Conservation (phyloP, 2,797 vertebrate genomes). For the Prunella strophiata region DNA sequence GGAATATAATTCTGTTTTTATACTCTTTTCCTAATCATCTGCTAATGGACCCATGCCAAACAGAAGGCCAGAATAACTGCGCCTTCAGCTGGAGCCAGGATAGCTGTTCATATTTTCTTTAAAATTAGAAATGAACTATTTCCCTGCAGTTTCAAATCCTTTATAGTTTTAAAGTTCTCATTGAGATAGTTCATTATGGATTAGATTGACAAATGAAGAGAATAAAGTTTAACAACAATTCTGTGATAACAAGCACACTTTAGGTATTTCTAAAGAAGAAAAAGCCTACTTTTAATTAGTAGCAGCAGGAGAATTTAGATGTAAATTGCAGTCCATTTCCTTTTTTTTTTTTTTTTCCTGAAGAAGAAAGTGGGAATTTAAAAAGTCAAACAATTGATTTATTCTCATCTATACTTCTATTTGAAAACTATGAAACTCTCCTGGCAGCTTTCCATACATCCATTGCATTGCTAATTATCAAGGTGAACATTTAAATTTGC, state of each 20-base stretch:
- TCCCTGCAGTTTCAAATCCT: neutral
- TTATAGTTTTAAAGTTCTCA: neutral
- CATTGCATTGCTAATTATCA: slow-evolving; percentile 44
- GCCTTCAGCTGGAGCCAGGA: neutral
- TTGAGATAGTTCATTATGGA: neutral
- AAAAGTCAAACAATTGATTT: slow-evolving; percentile 30
- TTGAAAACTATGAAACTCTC: slow-evolving; percentile 54
- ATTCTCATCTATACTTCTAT: slow-evolving; percentile 64
- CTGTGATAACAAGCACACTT: neutral
- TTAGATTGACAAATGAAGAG: neutral
- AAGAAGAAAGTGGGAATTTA: neutral
- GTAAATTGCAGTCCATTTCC: neutral
- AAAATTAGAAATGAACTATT: neutral
- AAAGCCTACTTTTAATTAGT: neutral
- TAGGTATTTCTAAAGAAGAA: neutral
- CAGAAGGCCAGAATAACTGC: neutral
- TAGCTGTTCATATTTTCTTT: neutral
- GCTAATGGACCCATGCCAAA: neutral
- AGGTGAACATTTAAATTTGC: slow-evolving; percentile 69
- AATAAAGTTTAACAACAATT: neutral
- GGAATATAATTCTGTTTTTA: neutral
- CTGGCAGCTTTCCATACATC: slow-evolving; percentile 57
- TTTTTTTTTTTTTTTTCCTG: neutral
- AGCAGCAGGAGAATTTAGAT: neutral
- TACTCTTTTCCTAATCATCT: neutral